Evolutionary conservation across 2,797 vertebrate genomes (phyloP).

Genomic region (Hoplostethus mediterraneus): DNA sequence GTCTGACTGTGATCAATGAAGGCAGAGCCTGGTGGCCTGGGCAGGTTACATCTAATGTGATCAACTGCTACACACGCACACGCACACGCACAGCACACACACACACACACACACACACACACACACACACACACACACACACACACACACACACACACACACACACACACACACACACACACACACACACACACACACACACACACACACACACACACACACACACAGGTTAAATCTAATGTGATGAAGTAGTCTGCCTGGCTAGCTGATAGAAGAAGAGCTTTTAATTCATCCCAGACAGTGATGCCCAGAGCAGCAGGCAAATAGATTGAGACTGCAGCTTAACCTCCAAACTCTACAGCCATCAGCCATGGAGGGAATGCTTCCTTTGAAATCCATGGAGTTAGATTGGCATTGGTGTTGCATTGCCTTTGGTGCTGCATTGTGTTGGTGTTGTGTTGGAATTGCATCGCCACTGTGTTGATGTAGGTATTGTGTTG

Average conservation of each 20-base stretch:
- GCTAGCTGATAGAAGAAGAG: slow-evolving; percentile 39
- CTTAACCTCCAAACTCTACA: slow-evolving; percentile 6
- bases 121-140: slow-evolving; percentile 32
- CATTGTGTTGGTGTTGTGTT: too few relatives aligned
- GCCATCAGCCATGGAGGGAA: slow-evolving; percentile 1
- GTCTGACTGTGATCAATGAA: slow-evolving; percentile 66
- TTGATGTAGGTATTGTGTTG: too few relatives aligned
- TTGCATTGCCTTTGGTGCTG: too few relatives aligned
- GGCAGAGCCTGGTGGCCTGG: slow-evolving; percentile 34
- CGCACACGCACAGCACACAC: too few relatives aligned
- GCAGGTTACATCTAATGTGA: slow-evolving; percentile 76
- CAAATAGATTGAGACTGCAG: slow-evolving; percentile 40
- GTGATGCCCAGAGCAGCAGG: slow-evolving; percentile 36
- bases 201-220: slow-evolving; percentile 23
- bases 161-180: slow-evolving; percentile 23
- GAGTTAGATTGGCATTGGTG: too few relatives aligned
- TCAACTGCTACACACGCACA: slow-evolving; percentile 65
- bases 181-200: slow-evolving; percentile 31
- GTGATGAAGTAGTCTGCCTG: slow-evolving; percentile 60
- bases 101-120: slow-evolving; percentile 18
- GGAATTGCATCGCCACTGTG: too few relatives aligned
- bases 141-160: slow-evolving; percentile 20
- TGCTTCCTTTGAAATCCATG: too few relatives aligned
- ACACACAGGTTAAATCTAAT: slow-evolving; percentile 43
- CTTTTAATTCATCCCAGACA: slow-evolving; percentile 57